Conservation (phyloP, 2,888 invertebrate genomes). For the Hypselothyrea guttata region DNA sequence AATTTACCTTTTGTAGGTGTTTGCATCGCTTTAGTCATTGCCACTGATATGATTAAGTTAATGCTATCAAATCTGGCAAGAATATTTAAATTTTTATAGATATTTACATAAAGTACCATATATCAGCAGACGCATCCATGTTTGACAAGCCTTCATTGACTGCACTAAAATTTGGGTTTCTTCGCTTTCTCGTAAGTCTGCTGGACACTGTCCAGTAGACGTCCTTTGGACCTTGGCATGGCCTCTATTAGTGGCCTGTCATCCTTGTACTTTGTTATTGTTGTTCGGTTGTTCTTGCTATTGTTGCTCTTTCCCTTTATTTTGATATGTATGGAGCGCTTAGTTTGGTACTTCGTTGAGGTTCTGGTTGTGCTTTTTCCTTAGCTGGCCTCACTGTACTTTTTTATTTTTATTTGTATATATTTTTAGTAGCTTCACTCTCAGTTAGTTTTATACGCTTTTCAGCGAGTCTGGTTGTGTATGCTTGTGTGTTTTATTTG, state of each 20-base stretch:
- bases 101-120: not conserved
- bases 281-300: conserved; percentile 8
- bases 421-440: conserved; percentile 30
- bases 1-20: conserved; percentile 37
- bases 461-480: conserved; percentile 3
- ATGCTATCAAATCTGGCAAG: conserved; percentile 45
- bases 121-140: conserved; percentile 4
- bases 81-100: conserved; percentile 28
- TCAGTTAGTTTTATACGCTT: conserved; percentile 32
- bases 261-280: conserved; percentile 29
- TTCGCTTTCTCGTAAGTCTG: conserved; percentile 32
- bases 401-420: conserved; percentile 4
- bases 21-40: conserved; percentile 47
- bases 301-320: conserved; percentile 29
- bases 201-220: conserved; percentile 32
- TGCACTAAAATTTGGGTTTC: conserved; percentile 37
- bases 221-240: conserved; percentile 44
- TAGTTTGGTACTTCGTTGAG: conserved; percentile 9
- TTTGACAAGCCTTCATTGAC: conserved; percentile 41
- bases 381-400: conserved; percentile 26
- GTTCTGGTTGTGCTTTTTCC: conserved; percentile 25
- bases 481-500: conserved; percentile 3
- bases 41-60: conserved; percentile 46
- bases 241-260: conserved; percentile 56
- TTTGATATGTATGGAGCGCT: conserved; percentile 33